Conservation (phyloP, 2,888 invertebrate species). For the Dusona sp. region DNA sequence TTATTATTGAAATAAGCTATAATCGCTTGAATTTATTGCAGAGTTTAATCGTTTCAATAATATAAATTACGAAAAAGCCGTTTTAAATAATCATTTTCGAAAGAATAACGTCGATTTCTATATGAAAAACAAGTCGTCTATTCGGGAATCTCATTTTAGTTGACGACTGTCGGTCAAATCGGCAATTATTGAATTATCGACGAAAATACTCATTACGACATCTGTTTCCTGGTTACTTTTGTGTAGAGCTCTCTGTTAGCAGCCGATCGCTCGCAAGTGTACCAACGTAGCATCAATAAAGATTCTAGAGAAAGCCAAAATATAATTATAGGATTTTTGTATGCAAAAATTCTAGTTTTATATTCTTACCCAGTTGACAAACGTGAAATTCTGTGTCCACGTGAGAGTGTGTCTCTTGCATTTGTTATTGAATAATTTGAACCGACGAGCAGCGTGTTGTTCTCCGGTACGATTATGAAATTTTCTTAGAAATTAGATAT, state of each 20-base stretch:
- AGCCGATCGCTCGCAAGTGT: slow-evolving; percentile 1
- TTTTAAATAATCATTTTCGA: too few relatives aligned
- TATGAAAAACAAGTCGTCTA: too few relatives aligned
- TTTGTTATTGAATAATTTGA: neutral
- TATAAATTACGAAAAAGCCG: too few relatives aligned
- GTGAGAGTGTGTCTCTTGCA: neutral
- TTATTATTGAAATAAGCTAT: too few relatives aligned
- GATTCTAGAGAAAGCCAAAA: slow-evolving; percentile 18
- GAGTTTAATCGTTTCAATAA: too few relatives aligned
- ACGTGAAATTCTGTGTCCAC: neutral
- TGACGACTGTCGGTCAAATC: too few relatives aligned
- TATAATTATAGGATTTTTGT: neutral
- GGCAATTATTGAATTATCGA: too few relatives aligned
- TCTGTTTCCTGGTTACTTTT: too few relatives aligned
- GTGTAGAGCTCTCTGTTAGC: neutral
- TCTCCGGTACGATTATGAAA: neutral
- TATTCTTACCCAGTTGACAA: slow-evolving; percentile 14
- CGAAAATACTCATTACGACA: too few relatives aligned
- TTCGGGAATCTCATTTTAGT: too few relatives aligned
- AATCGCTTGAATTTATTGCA: too few relatives aligned
- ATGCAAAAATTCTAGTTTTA: neutral
- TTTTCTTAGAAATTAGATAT: neutral
- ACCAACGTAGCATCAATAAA: neutral
- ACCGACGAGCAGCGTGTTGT: neutral
- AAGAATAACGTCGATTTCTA: too few relatives aligned